Evolutionary conservation across 1,140 invertebrate genomes (phyloP).

Genomic region (Penaeus indicus): DNA sequence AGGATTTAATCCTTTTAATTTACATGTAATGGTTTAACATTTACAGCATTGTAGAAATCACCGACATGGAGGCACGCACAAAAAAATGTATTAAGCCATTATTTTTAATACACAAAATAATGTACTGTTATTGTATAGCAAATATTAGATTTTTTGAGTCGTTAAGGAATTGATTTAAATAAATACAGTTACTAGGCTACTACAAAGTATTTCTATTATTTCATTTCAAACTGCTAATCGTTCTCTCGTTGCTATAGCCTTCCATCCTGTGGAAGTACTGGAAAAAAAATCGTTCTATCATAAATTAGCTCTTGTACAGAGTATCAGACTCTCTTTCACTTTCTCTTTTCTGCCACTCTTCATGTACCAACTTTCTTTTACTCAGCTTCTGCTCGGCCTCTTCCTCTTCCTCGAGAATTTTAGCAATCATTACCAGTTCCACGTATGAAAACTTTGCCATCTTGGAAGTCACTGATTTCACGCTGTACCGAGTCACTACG

Average conservation of each 20-base stretch:
- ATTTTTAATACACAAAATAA: background rate
- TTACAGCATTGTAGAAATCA: slow-evolving; percentile 11
- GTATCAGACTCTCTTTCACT: background rate
- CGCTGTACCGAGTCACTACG: too few relatives aligned
- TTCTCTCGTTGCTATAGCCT: background rate
- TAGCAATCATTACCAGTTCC: background rate
- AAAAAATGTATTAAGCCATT: background rate
- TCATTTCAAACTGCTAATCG: slow-evolving; percentile 13
- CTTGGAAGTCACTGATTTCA: background rate
- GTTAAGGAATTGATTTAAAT: background rate
- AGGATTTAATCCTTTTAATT: background rate
- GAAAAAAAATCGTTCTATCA: background rate
- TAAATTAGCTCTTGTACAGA: slow-evolving; percentile 10
- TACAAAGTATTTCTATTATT: background rate
- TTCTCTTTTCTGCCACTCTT: background rate
- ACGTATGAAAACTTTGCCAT: background rate
- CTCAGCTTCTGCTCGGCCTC: background rate
- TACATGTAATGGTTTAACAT: background rate
- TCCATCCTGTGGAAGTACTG: background rate
- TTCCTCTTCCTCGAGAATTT: background rate
- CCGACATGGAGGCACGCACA: slow-evolving; percentile 15
- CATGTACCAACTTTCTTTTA: background rate
- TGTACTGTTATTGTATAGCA: background rate
- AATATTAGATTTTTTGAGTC: background rate
- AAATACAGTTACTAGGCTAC: background rate